Evolutionary conservation across 2,888 invertebrate genomes (phyloP), one percentile per base, ranked within the genome.

Genomic region (Hypomecis punctinalis): DNA sequence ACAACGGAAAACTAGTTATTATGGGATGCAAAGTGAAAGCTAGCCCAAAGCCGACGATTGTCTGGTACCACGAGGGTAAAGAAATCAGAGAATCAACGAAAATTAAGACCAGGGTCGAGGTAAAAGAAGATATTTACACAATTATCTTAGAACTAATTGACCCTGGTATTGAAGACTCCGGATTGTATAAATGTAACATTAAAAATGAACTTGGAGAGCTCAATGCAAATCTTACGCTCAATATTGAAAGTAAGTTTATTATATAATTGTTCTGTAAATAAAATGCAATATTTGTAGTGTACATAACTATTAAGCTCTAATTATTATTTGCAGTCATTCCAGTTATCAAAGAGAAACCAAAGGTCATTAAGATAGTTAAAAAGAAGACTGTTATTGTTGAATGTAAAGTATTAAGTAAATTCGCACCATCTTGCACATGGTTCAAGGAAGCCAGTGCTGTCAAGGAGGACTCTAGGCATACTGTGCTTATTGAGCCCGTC

Each of bases 101-200:
- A 94, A 95, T 97, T 68, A 96, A 95, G 84, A 96, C 97, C 85
- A 95, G 97, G 84, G 90, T 95, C 78, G 96, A 97, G 83, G 96
- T 96, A 71, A 93, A 94, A 63, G 95, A 96, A 57, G 97, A 97
- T 80, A 94, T 97, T 74, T 98, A 97, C 90, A 96, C 97, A 78
- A 97, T 98, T 66, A 96, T 97, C 85, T 91, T 98, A 75, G 97
- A 97, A 89, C 93, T 98, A 46, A 95, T 95, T 80, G 98, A 98
- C 91, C 98, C 99, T 72, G 97, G 97, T 82, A 95, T 98, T 71
- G 97, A 97, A 82, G 99, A 99, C 93, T 99, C 99, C 78, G 99
- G 99, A 74, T 94, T 99, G 70, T 99, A 99, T 94, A 99, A 99
- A 90, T 99, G 99, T 90, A 98, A 98, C 83, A 98, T 99, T 80